Evolutionary conservation across 2,113 vertebrate species (phyloP), one percentile per base, ranked within the genome.

Genomic region (Asarcornis scutulata): DNA sequence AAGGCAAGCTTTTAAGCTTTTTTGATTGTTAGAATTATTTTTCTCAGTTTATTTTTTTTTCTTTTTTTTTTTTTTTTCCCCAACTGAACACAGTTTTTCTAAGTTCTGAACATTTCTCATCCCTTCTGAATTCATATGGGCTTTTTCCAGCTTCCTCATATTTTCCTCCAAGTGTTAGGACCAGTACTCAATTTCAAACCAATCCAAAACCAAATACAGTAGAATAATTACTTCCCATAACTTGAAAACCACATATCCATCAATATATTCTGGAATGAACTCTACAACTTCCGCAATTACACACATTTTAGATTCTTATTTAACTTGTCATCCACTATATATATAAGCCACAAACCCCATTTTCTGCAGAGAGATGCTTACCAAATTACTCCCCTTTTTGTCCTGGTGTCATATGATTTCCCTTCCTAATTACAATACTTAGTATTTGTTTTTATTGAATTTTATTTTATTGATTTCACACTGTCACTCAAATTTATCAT

Each of bases 401-500:
- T 71, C 44, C 36, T 36, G 48, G 44, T 68, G 53, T 82, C 75
- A 55, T 36, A 85, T 11, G 6, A 66, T 25, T 89, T 93, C 46
- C n/a, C 63, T 83, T 94, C 55, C 25, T 66, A 69, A 78, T 63
- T 42, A 60, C 29, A 72, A 79, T 29, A 66, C 75, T 88, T 94
- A 73, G 58, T 55, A 74, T 69, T 85, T 84, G 21, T 64, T 92
- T 93, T 76, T 50, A 80, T 40, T 66, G 29, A 71, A 44, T 94
- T 89, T 83, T 83, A 69, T 76, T 59, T 50, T 89, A 94, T 32
- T 88, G 93, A 96, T 95, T 94, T 80, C 78, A 66, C 62, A 59
- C 48, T 79, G 46, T 27, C 78, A 72, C 27, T 91, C 78, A 64
- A 85, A 82, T 93, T 88, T 55, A 76, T 84, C 73, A 56, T 1